Percentiles rank a stretch among this genome's conserved stretches.
phyloP scores from a whole-genome alignment of 2,888 invertebrate species.

The Heliconius sara region DNA sequence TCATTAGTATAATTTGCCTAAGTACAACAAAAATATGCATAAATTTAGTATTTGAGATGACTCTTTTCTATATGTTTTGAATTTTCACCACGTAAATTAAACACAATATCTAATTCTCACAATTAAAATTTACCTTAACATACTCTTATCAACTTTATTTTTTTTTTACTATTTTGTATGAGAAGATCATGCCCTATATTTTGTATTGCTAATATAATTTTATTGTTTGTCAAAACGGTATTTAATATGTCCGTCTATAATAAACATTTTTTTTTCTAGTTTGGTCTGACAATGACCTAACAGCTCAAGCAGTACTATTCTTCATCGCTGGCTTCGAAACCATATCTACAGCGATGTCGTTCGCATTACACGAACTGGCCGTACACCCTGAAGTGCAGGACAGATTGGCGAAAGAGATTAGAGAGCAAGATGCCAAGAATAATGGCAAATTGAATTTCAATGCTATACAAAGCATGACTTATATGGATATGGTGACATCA shows the following conservation, averaged over 20 bases:
- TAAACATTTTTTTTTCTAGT: conserved; percentile 42
- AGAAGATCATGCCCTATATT: no score
- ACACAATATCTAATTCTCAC: no score
- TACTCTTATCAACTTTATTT: no score
- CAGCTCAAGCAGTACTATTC: conserved; percentile 72
- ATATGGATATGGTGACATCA: conserved; percentile 82
- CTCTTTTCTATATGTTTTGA: no score
- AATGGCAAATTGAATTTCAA: conserved; percentile 71
- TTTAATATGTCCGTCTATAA: background rate
- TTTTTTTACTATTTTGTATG: no score
- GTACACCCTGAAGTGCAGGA: conserved; percentile 80
- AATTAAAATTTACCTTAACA: no score
- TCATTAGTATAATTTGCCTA: no score
- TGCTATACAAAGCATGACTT: conserved; percentile 75
- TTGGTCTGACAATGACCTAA: conserved; percentile 62
- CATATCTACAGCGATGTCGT: conserved; percentile 64
- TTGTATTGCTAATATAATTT: no score
- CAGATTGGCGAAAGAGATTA: conserved; percentile 77
- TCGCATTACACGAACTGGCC: conserved; percentile 80
- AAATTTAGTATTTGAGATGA: no score
- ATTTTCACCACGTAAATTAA: no score
- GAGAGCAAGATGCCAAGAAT: conserved; percentile 62
- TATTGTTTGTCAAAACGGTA: background rate
- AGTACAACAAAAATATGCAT: no score
- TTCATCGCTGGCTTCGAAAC: conserved; percentile 81